Base-by-base conservation (phyloP, 2,113 vertebrate species). In the Hemichromis elongatus region DNA sequence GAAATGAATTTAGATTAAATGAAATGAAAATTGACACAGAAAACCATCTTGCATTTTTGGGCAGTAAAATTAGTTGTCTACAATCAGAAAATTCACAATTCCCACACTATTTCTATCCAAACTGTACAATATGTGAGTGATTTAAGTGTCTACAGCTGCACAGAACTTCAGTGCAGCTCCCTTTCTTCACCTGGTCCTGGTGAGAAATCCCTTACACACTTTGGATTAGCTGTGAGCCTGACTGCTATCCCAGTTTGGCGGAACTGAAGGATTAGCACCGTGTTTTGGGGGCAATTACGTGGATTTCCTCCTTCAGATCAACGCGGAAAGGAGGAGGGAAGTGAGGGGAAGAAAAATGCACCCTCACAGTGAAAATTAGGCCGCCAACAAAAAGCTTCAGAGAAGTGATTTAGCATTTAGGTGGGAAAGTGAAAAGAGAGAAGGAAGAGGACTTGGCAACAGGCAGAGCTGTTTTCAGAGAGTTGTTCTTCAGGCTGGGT, bases 231-330 rank as follows among this genome's bases (percentile, higher is more conserved):
- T 80, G 66, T 5, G 30, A 85, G 85, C 79, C 89, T 47, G 82
- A 86, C 84, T 21, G 45, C 86, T 84, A 61, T 59, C 92, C 81
- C 84, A 19, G 66, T 66, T 54, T 45, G 79, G 83, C 50, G 63
- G 87, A 92, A 86, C 81, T 81, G 77, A 92, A 86, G 90, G 89
- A 93, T 95, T 93, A 93, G 83, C 30, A 1, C 52, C 55, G 86
- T 86, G 93, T 91, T 94, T 92, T 90, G 90, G 90, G 87, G 88
- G 89, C 87, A 95, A 92, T 94, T 94, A 93, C 90, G 86, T 92
- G 93, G 93, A 93, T 94, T 94, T 94, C 83, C 89, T 90, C 28
- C 81, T 81, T 89, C 80, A 86, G 86, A 90, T 91, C 78, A 90
- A 24, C 19, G 33, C 81, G 33, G 57, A 37, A 53, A 57, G 21